Percentiles rank a stretch among this genome's conserved stretches.
Evolutionary conservation across 1,140 invertebrate species (phyloP).

Genomic region (Octopus sinensis): DNA sequence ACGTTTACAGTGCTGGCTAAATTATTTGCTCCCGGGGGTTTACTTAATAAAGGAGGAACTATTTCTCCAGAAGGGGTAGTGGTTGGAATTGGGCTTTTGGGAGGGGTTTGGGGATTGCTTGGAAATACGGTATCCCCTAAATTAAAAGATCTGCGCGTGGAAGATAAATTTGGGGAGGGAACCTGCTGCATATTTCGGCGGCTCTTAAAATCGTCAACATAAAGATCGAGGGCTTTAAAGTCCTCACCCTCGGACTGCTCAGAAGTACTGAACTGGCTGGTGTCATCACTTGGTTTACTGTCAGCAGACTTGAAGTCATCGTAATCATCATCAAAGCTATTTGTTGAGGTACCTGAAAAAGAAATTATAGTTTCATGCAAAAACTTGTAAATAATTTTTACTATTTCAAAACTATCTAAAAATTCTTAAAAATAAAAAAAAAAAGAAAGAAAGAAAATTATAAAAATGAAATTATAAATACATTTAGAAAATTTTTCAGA

Average conservation of each 20-base stretch:
- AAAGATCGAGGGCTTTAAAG: constrained; percentile 47
- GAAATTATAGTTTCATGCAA: background rate
- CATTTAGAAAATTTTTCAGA: too few species aligned
- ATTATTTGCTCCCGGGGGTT: background rate
- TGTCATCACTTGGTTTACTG: constrained; percentile 42
- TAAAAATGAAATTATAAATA: too few species aligned
- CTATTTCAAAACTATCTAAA: too few species aligned
- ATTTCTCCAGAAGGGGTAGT: background rate
- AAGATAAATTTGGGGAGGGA: background rate
- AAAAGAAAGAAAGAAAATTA: too few species aligned
- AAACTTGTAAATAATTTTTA: too few species aligned
- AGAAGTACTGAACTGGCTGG: constrained; percentile 47
- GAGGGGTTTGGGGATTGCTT: constrained; percentile 25
- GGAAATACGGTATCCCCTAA: constrained; percentile 29
- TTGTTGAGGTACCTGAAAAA: constrained; percentile 40
- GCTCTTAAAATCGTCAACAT: constrained; percentile 46
- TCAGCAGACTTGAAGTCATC: constrained; percentile 64
- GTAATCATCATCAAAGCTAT: constrained; percentile 61
- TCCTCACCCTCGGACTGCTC: constrained; percentile 52
- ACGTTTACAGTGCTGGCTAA: too few species aligned
- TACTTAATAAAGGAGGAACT: background rate
- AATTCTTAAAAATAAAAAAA: too few species aligned
- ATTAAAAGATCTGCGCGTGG: background rate
- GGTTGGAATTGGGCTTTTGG: background rate
- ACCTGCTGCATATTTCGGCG: constrained; percentile 31